Evolutionary conservation across 2,797 vertebrate species (phyloP).

Genomic region (Molossus molossus): DNA sequence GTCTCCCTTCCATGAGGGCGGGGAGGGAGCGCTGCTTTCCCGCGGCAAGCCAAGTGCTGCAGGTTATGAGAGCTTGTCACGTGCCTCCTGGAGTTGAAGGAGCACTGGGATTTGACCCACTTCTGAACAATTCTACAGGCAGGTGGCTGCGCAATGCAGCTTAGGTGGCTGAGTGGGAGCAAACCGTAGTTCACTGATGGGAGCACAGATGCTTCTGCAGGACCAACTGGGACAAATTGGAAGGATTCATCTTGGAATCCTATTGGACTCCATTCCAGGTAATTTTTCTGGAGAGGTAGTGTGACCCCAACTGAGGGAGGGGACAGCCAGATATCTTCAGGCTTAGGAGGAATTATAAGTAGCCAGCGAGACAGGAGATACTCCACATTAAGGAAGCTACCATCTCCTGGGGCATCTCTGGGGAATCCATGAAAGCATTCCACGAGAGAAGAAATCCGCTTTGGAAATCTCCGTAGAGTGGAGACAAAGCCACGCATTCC

Average conservation of each 20-base stretch:
- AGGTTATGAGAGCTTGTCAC: not conserved
- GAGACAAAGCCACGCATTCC: not conserved
- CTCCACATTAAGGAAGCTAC: not conserved
- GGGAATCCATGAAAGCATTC: not conserved
- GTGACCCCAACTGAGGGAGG: not conserved
- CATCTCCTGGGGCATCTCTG: not conserved
- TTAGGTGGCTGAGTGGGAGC: not conserved
- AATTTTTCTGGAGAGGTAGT: not conserved
- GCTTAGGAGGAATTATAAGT: not conserved
- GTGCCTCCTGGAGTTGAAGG: not conserved
- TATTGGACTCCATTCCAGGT: not conserved
- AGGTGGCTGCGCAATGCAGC: not conserved
- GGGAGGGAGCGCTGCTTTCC: not conserved
- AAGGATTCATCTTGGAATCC: not conserved
- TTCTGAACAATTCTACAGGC: not conserved
- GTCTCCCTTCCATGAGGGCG: rapidly evolving
- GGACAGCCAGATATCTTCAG: not conserved
- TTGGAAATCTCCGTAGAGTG: not conserved
- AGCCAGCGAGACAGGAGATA: not conserved
- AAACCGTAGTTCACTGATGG: not conserved
- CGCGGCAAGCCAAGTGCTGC: not conserved
- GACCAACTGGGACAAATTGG: not conserved
- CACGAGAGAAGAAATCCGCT: not conserved
- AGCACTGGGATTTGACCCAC: not conserved
- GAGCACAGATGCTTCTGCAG: not conserved